Evolutionary conservation across 1,140 invertebrate genomes (phyloP).

Genomic region (Zaprionus davidi): DNA sequence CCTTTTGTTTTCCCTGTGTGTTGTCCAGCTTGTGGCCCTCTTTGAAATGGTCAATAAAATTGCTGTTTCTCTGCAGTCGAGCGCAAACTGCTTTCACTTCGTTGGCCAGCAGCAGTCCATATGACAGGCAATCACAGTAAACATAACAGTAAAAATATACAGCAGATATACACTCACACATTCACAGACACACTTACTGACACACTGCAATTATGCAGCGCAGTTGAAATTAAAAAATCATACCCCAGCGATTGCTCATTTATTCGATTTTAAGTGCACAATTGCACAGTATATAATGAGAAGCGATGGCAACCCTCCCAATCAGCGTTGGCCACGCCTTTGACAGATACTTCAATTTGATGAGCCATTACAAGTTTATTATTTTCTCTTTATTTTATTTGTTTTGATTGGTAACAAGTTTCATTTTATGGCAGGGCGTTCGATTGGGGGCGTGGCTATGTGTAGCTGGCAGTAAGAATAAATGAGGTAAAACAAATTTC

Average conservation of each 20-base stretch:
- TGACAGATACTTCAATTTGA: constrained; percentile 44
- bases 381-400: constrained; percentile 19
- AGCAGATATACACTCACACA: constrained; percentile 11
- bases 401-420: constrained; percentile 17
- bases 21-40: constrained; percentile 30
- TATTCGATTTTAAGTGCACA: constrained; percentile 62
- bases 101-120: constrained; percentile 24
- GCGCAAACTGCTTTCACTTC: constrained; percentile 52
- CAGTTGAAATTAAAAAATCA: constrained; percentile 66
- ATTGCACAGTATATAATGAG: not conserved
- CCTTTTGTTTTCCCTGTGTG: constrained; percentile 50
- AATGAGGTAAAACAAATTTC: not conserved
- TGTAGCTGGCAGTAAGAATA: not conserved
- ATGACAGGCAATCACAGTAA: constrained; percentile 64
- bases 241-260: constrained; percentile 55
- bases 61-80: constrained; percentile 51
- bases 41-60: constrained; percentile 68
- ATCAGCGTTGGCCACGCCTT: constrained; percentile 29
- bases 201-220: constrained; percentile 58
- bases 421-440: constrained; percentile 4
- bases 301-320: constrained; percentile 19
- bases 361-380: constrained; percentile 35
- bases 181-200: not conserved
- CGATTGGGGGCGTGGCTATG: not conserved
- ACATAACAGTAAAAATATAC: constrained; percentile 62